Evolutionary conservation across 2,113 vertebrate genomes (phyloP).

Genomic region (Aptenodytes forsteri): DNA sequence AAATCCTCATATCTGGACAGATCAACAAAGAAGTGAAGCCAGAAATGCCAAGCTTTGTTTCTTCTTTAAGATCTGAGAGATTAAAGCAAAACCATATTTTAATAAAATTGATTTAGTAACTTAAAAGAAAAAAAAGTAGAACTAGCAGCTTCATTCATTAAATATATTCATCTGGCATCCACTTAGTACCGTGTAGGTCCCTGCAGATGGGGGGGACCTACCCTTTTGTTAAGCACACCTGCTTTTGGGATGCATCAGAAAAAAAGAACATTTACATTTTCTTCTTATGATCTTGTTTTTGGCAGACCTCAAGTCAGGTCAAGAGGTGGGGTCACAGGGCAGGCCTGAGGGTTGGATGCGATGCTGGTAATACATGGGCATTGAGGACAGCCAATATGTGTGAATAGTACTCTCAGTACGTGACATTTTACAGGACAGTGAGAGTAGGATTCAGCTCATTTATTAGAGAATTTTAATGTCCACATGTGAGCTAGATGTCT

Average conservation of each 20-base stretch:
- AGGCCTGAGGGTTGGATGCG: neutral
- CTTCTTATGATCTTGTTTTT: neutral
- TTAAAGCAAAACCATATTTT: constrained; percentile 22
- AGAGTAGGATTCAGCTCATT: neutral
- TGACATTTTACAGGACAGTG: neutral
- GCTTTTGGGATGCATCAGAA: neutral
- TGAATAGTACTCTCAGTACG: neutral
- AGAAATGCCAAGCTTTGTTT: neutral
- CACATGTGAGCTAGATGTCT: fast-evolving
- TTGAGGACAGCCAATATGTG: fast-evolving
- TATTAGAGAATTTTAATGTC: neutral
- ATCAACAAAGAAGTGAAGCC: neutral
- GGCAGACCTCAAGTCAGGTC: neutral
- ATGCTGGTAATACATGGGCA: neutral
- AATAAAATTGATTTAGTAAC: neutral
- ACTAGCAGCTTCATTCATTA: neutral
- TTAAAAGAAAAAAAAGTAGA: neutral
- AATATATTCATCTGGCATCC: neutral
- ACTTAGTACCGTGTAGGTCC: neutral
- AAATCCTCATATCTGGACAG: neutral
- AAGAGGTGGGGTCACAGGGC: neutral
- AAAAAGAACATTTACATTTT: neutral
- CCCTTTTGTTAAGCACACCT: neutral
- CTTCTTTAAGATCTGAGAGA: neutral
- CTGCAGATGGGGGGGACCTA: neutral